Percentiles rank a stretch among this genome's conserved stretches.
These are phyloP conservation scores for Epirrhoe tristata DNA, from an alignment of 2,888 invertebrate species.

Conservation along the genomic window DNA sequence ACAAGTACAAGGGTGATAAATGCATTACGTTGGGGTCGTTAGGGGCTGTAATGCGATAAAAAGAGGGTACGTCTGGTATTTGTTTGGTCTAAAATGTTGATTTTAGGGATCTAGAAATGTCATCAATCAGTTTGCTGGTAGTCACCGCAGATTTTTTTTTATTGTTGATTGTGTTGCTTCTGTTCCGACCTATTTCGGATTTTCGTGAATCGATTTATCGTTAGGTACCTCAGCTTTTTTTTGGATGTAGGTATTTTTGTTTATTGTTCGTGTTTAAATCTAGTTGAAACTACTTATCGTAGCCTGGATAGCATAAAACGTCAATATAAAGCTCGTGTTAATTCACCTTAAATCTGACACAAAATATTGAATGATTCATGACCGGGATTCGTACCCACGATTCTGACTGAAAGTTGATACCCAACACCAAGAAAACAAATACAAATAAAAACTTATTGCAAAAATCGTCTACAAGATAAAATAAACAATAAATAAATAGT, in stretches of 20 bases:
- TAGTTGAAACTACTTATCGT: no score
- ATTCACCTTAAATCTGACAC: no score
- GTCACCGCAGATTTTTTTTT: background rate
- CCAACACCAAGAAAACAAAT: background rate
- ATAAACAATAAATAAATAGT: conserved; percentile 45
- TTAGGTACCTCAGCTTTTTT: no score
- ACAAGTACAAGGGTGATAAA: conserved; percentile 30
- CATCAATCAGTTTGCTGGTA: conserved; percentile 2
- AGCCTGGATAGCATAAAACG: no score
- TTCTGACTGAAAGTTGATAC: no score
- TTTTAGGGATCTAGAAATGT: conserved; percentile 30
- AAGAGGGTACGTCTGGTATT: conserved; percentile 24
- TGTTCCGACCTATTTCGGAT: background rate
- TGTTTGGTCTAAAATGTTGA: conserved; percentile 28
- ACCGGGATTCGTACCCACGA: no score
- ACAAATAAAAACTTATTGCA: background rate
- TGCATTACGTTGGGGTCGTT: conserved; percentile 22
- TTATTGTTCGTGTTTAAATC: no score
- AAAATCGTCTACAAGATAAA: background rate
- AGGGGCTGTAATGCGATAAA: conserved; percentile 32
- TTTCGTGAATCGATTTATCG: no score
- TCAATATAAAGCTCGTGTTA: no score
- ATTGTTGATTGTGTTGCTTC: background rate
- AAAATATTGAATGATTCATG: no score
- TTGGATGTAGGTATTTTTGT: no score